Evolutionary conservation across 1,140 invertebrate genomes (phyloP), one percentile per base, ranked within the genome.

Genomic region (Drosophila nasuta): DNA sequence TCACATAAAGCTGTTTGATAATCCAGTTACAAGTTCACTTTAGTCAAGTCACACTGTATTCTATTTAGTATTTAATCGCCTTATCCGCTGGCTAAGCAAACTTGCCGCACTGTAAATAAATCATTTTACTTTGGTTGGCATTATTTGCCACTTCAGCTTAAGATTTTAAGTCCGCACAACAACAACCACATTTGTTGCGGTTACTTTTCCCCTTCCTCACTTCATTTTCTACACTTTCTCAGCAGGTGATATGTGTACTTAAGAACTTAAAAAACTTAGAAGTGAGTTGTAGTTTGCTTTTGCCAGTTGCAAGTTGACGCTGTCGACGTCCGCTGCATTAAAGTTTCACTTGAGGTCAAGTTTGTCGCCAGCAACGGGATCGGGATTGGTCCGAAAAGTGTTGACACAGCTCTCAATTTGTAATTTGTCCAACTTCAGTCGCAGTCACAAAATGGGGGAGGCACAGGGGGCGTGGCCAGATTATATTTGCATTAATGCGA

Each of bases 401-500:
- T 77, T 74, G 64, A 74, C 75, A 60, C 41, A 56, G 65, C 78
- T 74, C 76, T 80, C 78, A 80, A 78, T 80, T 80, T 78, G 78
- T 80, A 78, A 80, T 78, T 80, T 80, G 78, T 69, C 43, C 41
- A 62, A 66, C 69, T 72, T 66, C 17, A 10, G 17, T 15, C 38
- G 11, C 17, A 41, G 13, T 11, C 10, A 28, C 4, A 3, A 30
- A 15, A 2, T 15, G n/a, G 3, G 17, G 17, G 10, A 25, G 11
- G 28, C 13, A n/a, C 0, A 15, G 17, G 30, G 54, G 54, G 45
- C 43, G 52, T 71, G 54, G 20, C 41, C 64, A 75, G 70, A 66
- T 80, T 78, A 78, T 80, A 80, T 80, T 74, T 78, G 75, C 78
- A 77, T 78, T 80, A 80, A 75, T 70, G 78, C 64, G 70, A 69